phyloP scores from a whole-genome alignment of 2,888 invertebrate species.

The Drosophila meridiana region DNA sequence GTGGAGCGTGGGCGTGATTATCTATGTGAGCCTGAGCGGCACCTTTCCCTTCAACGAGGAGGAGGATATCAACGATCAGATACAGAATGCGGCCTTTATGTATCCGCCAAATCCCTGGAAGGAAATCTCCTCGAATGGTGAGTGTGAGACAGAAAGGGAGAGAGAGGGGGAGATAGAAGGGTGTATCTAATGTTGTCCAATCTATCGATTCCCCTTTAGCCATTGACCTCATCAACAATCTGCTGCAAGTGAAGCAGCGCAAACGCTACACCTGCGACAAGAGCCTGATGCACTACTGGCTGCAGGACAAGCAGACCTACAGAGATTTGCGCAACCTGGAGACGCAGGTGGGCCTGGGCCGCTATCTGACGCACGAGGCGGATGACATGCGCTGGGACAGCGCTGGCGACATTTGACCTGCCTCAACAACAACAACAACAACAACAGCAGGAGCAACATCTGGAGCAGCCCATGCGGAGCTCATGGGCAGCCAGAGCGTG shows the following conservation, averaged over 20 bases:
- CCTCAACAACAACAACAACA: constrained; percentile 4
- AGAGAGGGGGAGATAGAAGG: not conserved
- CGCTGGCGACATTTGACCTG: constrained; percentile 84
- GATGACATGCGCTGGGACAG: constrained; percentile 95
- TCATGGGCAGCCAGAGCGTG: constrained; percentile 49
- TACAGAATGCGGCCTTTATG: constrained; percentile 99
- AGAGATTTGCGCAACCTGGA: constrained; percentile 93
- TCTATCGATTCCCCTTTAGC: constrained; percentile 87
- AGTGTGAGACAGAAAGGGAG: constrained; percentile 20
- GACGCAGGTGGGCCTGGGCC: constrained; percentile 89
- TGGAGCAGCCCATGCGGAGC: constrained; percentile 23
- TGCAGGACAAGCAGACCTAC: constrained; percentile 98
- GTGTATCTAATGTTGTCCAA: not conserved
- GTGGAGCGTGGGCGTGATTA: constrained; percentile 99
- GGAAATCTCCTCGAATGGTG: constrained; percentile 96
- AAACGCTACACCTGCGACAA: constrained; percentile 98
- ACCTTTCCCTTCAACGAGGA: constrained; percentile 99
- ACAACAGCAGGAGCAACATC: not conserved
- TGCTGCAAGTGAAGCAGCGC: constrained; percentile 98
- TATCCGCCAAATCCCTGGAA: constrained; percentile 99
- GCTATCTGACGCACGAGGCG: constrained; percentile 96
- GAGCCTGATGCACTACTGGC: constrained; percentile 96
- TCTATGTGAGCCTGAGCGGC: constrained; percentile 98
- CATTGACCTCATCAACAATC: constrained; percentile 98
- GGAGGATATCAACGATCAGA: constrained; percentile 99